Percentiles rank a stretch among this genome's conserved stretches.
Evolutionary conservation across 1,140 invertebrate genomes (phyloP).

Genomic region (Himalopsyche phryganea): DNA sequence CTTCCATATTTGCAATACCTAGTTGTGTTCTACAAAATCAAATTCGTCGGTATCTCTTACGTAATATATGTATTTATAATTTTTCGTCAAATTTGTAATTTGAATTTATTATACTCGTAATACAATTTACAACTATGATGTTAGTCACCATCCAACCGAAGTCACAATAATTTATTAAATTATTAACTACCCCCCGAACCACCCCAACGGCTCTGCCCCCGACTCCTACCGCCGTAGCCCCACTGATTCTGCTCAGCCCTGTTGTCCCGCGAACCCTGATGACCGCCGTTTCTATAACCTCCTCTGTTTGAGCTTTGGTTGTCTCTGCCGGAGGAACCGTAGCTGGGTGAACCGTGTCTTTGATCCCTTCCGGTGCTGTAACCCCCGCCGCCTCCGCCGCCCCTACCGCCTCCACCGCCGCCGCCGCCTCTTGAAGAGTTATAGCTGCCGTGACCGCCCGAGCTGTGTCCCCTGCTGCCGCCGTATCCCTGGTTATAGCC

Average conservation of each 20-base stretch:
- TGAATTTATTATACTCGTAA: too few relatives aligned
- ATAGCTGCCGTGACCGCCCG: not conserved
- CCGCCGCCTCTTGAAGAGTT: not conserved
- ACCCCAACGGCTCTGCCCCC: too few relatives aligned
- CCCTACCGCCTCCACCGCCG: not conserved
- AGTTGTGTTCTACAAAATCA: too few relatives aligned
- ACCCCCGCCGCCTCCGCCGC: not conserved
- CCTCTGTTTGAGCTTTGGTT: constrained; percentile 7
- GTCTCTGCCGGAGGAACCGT: not conserved
- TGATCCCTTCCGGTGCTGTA: not conserved
- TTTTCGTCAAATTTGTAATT: too few relatives aligned
- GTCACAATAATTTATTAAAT: not conserved
- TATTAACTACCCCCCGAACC: not conserved
- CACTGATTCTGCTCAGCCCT: constrained; percentile 14
- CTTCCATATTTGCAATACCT: too few relatives aligned
- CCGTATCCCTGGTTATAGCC: not conserved
- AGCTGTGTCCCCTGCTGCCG: too few relatives aligned
- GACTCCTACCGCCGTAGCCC: constrained; percentile 21
- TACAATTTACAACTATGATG: too few relatives aligned
- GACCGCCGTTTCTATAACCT: not conserved
- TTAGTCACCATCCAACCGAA: too few relatives aligned
- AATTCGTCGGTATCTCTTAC: too few relatives aligned
- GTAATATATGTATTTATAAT: too few relatives aligned
- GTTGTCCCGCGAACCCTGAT: not conserved
- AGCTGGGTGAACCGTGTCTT: not conserved